phyloP scores from a whole-genome alignment of 2,888 invertebrate species.

The Schizotus pectinicornis region DNA sequence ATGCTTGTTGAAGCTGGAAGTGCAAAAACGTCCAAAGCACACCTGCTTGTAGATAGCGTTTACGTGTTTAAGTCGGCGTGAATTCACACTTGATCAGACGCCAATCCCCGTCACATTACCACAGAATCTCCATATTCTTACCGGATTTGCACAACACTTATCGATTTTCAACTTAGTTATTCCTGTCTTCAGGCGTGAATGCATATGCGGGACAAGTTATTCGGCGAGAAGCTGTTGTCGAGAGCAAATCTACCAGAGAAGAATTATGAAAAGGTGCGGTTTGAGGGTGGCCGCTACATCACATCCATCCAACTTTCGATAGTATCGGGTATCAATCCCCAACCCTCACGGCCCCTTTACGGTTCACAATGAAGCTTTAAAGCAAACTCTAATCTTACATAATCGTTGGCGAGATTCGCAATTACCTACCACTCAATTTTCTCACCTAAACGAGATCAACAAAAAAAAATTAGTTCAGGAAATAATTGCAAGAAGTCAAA shows the following conservation, averaged over 20 bases:
- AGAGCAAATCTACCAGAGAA: neutral
- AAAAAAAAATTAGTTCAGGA: no score
- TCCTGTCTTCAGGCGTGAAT: constrained; percentile 23
- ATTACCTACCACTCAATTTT: no score
- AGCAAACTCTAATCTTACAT: no score
- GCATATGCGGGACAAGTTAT: constrained; percentile 11
- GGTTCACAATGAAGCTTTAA: no score
- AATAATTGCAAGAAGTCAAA: no score
- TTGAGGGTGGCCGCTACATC: no score
- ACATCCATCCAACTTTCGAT: no score
- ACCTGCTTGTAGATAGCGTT: constrained; percentile 20
- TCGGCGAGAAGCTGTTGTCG: neutral
- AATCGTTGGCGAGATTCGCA: no score
- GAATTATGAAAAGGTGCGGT: neutral
- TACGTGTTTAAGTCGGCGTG: constrained; percentile 34
- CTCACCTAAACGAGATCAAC: no score
- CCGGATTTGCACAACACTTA: constrained; percentile 42
- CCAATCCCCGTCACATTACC: constrained; percentile 32
- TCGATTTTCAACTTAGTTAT: constrained; percentile 29
- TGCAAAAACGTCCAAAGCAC: constrained; percentile 3
- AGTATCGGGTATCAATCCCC: no score
- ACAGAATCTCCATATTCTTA: constrained; percentile 45
- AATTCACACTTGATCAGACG: constrained; percentile 36
- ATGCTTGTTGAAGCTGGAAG: neutral
- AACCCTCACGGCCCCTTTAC: no score